A percentile compares a stretch with the other conserved stretches of the same genome.
These are phyloP conservation scores for Meleagris gallopavo DNA, from an alignment of 2,113 vertebrate species.

Conservation along the genomic window DNA sequence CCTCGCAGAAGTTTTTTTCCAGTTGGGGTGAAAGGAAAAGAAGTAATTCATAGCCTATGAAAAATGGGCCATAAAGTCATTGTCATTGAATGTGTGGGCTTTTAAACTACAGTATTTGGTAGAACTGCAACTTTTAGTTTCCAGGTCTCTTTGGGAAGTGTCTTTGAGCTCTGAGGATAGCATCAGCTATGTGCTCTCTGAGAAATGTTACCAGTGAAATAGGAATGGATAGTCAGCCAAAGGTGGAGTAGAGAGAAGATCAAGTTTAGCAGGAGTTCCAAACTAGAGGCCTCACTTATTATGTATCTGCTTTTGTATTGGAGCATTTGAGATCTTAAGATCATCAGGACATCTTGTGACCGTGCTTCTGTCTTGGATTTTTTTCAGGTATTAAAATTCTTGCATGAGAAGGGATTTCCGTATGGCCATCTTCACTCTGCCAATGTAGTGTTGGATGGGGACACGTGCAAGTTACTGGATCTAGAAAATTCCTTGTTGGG, in stretches of 20 bases:
- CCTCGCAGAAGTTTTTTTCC: neutral
- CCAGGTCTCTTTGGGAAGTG: neutral
- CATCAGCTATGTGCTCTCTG: slow-evolving; percentile 1
- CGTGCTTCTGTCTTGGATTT: neutral
- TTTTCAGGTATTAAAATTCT: slow-evolving; percentile 88
- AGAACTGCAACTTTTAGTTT: slow-evolving; percentile 4
- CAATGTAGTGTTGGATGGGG: slow-evolving; percentile 91
- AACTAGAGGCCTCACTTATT: neutral
- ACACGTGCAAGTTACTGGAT: slow-evolving; percentile 89
- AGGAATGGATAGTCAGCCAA: neutral
- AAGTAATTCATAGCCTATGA: neutral
- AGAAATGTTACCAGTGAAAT: neutral
- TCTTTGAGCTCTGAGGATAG: neutral
- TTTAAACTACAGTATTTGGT: neutral
- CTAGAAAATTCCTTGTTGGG: slow-evolving; percentile 94
- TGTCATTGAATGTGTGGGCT: neutral
- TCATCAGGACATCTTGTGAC: neutral
- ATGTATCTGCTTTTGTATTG: neutral
- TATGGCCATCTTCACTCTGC: slow-evolving; percentile 92
- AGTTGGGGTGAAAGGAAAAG: neutral
- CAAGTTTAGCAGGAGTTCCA: neutral
- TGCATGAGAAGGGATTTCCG: slow-evolving; percentile 91
- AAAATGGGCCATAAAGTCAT: neutral
- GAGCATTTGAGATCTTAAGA: neutral
- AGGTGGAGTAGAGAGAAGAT: neutral